Conservation (phyloP, 1,140 invertebrate genomes). For the Latrodectus geometricus region DNA sequence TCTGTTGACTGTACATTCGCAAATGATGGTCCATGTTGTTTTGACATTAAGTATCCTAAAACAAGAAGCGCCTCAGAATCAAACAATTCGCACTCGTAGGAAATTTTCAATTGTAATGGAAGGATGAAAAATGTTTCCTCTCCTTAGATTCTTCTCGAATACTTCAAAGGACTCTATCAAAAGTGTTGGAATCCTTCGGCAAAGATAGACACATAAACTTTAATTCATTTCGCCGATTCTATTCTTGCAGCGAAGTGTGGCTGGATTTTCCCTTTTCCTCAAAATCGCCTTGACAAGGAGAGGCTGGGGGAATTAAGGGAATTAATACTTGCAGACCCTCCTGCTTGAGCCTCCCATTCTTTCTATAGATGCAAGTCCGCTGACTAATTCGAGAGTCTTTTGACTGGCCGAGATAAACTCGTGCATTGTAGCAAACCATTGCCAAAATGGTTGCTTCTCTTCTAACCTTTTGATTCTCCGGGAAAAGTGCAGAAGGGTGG, state of each 20-base stretch:
- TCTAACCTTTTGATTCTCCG: constrained; percentile 39
- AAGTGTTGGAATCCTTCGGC: not conserved
- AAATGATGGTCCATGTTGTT: no score
- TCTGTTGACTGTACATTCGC: no score
- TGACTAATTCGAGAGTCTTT: constrained; percentile 39
- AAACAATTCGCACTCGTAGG: no score
- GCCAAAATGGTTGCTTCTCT: constrained; percentile 26
- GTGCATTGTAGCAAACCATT: constrained; percentile 39
- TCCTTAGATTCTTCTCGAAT: constrained; percentile 7
- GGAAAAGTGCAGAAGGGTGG: constrained; percentile 17
- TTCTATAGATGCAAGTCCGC: constrained; percentile 19
- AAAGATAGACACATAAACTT: constrained; percentile 4
- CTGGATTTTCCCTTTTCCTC: constrained; percentile 19
- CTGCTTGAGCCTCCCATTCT: not conserved
- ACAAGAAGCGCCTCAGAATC: no score
- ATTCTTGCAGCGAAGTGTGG: constrained; percentile 13
- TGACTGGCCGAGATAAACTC: constrained; percentile 47
- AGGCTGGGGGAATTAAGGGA: constrained; percentile 27
- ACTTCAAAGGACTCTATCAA: constrained; percentile 10
- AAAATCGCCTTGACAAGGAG: constrained; percentile 33
- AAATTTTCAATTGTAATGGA: not conserved
- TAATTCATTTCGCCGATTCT: constrained; percentile 44
- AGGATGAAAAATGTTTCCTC: not conserved
- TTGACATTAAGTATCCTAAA: no score
- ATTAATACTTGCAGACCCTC: constrained; percentile 44